These are phyloP conservation scores for Chalcis sispes DNA, from an alignment of 2,888 invertebrate species.

Conservation along the genomic window DNA sequence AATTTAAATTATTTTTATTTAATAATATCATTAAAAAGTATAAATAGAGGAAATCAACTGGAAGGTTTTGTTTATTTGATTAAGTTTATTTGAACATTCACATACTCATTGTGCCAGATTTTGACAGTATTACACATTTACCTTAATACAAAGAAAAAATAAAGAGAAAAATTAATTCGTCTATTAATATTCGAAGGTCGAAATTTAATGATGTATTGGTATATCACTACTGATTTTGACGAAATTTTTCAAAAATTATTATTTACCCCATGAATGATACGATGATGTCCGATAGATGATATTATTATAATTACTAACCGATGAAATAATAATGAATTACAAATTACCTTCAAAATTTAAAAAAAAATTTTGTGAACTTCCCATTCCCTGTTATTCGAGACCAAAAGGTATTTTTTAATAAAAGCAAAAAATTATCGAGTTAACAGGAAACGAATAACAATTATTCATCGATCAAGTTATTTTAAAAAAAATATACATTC, in stretches of 20 bases:
- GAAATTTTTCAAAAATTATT: constrained; percentile 15
- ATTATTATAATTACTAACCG: too few relatives aligned
- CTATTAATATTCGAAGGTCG: constrained; percentile 17
- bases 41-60: background rate
- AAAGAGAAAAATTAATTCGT: constrained; percentile 36
- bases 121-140: constrained; percentile 53
- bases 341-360: too few relatives aligned
- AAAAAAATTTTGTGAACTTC: constrained; percentile 8
- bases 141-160: constrained; percentile 51
- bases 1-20: constrained; percentile 4
- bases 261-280: too few relatives aligned
- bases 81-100: constrained; percentile 56
- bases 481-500: background rate
- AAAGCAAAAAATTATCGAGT: constrained; percentile 35
- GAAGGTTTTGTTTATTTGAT: constrained; percentile 23
- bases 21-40: background rate
- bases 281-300: too few relatives aligned
- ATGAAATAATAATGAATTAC: too few relatives aligned
- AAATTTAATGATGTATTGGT: constrained; percentile 22
- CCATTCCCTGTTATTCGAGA: constrained; percentile 12
- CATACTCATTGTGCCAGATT: constrained; percentile 55
- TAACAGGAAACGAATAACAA: constrained; percentile 21
- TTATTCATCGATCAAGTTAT: constrained; percentile 29
- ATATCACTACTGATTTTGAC: constrained; percentile 30
- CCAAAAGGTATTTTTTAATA: constrained; percentile 27